Base-by-base conservation (phyloP, 2,113 vertebrate species). In the Peromyscus maniculatus region DNA sequence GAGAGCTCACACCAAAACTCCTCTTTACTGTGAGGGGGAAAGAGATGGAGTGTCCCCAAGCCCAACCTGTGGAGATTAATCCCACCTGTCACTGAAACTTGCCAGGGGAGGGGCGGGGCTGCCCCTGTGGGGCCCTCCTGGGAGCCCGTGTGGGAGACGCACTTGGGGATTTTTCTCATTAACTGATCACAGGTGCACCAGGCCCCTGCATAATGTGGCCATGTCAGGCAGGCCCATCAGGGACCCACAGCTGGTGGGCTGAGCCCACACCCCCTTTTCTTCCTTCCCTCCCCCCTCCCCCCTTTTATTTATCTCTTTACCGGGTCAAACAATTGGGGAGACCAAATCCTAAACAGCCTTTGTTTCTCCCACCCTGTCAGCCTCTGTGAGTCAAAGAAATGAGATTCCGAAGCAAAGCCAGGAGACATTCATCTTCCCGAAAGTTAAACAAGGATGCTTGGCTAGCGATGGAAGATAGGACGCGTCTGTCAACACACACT, bases 181-280 rank as follows among this genome's bases (percentile, higher is more conserved):
- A 98, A 88, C 92, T 97, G 97, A 98, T 97, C 97, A 98, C 98
- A 99, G 99, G 97, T 99, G 98, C 97, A 97, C 97, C 96, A 86
- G 69, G 92, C 96, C 96, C 96, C 39, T 39, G 57, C 49, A 78
- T 94, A 97, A 98, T 52, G 83, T 91, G 69, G 72, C 93, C 90
- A 17, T 87, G 15, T 72, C 91, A 77, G 93, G 78, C 15, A 69
- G 75, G 82, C 78, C 82, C 26, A 22, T 4, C n/a, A 16, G 62
- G 59, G n/a, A 15, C 33, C 74, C 90, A 59, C 96, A 93, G 96
- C 96, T 93, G 91, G 79, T 52, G 79, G 49, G 26, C 79, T 80
- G 26, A 64, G 66, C 72, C 57, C 66, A 89, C 77, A 39, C 87
- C 71, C 28, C 24, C 67, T 67, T 55, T 92, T 71, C 66, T 87